Evolutionary conservation across 30 jellyfish, hydroid and myxozoan species (phyloP).

Genomic region (Cassiopea andromeda): DNA sequence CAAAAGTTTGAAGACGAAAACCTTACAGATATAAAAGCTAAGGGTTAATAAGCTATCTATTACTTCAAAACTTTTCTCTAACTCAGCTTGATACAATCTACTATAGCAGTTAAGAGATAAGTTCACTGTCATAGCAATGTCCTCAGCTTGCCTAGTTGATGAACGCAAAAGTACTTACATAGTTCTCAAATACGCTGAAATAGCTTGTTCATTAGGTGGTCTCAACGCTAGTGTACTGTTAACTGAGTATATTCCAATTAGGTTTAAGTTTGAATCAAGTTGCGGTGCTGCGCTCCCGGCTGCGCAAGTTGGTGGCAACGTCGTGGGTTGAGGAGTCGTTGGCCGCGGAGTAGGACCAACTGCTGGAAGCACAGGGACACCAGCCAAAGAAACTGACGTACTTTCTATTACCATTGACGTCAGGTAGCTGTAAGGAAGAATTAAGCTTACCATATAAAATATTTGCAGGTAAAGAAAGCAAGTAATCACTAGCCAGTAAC

Average conservation of each 20-base stretch:
- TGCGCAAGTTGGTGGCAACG: conserved; percentile 92
- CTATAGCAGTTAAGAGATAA: too few relatives aligned
- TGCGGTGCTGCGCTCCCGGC: conserved; percentile 70
- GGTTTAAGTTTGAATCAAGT: conserved; percentile 21
- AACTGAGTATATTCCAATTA: conserved; percentile 67
- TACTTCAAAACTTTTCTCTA: too few relatives aligned
- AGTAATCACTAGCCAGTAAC: too few relatives aligned
- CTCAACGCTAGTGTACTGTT: conserved; percentile 66
- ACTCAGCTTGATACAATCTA: too few relatives aligned
- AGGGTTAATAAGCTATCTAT: too few relatives aligned
- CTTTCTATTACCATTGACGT: conserved; percentile 21
- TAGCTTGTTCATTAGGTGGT: conserved; percentile 45
- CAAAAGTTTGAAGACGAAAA: too few relatives aligned
- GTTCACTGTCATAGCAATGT: too few relatives aligned
- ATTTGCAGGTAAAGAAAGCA: not conserved
- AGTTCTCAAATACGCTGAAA: conserved; percentile 35
- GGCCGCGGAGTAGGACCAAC: conserved; percentile 62
- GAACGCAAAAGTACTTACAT: conserved; percentile 46
- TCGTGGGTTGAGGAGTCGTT: conserved; percentile 84
- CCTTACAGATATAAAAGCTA: too few relatives aligned
- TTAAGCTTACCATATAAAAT: not conserved
- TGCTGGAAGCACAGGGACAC: conserved; percentile 57
- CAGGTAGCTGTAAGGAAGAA: conserved; percentile 51
- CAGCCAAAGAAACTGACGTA: conserved; percentile 69
- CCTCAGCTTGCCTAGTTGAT: too few relatives aligned